Conservation (phyloP, 2,113 vertebrate genomes). For the Holacanthus passer region DNA sequence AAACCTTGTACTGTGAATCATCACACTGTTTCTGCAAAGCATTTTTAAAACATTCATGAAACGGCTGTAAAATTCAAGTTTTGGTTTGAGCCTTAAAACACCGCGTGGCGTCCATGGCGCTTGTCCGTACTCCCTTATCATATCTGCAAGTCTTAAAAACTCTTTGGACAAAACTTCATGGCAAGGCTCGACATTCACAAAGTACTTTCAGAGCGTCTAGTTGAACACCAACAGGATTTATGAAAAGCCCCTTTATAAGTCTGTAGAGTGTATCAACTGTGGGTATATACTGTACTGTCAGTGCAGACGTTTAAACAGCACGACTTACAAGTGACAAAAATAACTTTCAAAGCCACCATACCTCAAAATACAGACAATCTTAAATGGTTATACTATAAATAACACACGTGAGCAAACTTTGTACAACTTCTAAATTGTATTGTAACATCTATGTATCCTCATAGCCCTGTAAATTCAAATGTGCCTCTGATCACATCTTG, state of each 20-base stretch:
- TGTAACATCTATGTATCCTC: slow-evolving; percentile 14
- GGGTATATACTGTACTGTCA: slow-evolving; percentile 12
- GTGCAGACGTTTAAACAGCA: slow-evolving; percentile 27
- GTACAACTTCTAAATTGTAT: slow-evolving; percentile 40
- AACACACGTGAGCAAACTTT: slow-evolving; percentile 36
- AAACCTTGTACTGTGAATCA: slow-evolving; percentile 60
- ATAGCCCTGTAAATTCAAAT: slow-evolving; percentile 40
- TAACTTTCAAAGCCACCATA: slow-evolving; percentile 18
- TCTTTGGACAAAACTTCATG: slow-evolving; percentile 41
- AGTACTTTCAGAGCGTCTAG: slow-evolving; percentile 26
- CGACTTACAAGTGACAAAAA: slow-evolving; percentile 6
- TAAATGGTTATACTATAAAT: slow-evolving; percentile 21
- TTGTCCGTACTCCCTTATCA: slow-evolving; percentile 7
- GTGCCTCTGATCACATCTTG: neutral
- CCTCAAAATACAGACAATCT: slow-evolving; percentile 20
- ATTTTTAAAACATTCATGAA: slow-evolving; percentile 67
- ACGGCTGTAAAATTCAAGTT: slow-evolving; percentile 78
- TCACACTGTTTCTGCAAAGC: slow-evolving; percentile 63
- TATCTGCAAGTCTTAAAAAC: slow-evolving; percentile 17
- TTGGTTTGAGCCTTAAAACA: slow-evolving; percentile 62
- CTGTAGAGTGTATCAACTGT: slow-evolving; percentile 17
- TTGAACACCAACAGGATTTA: slow-evolving; percentile 15
- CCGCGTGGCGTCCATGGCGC: neutral
- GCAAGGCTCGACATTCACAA: slow-evolving; percentile 44
- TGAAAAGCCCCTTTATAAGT: slow-evolving; percentile 13